Conservation (phyloP, 2,888 invertebrate species). For the Latheticus oryzae region DNA sequence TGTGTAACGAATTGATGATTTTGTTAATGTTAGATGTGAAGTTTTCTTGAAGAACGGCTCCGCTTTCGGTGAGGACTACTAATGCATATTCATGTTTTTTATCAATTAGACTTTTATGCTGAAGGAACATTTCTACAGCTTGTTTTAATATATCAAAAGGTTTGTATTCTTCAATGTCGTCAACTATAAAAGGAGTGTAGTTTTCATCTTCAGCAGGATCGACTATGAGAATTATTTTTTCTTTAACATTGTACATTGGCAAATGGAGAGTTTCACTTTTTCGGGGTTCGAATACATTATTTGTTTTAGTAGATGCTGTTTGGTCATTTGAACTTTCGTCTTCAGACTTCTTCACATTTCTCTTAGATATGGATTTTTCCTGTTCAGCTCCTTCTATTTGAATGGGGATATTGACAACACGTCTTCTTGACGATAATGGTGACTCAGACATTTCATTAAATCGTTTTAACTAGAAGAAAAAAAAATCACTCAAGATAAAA, state of each 20-base stretch:
- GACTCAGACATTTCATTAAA: no score
- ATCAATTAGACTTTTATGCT: constrained; percentile 71
- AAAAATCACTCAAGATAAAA: no score
- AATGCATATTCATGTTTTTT: constrained; percentile 74
- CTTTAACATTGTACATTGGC: constrained; percentile 51
- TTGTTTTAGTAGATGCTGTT: no score
- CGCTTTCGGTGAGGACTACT: constrained; percentile 69
- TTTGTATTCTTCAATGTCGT: constrained; percentile 62
- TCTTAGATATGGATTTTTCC: no score
- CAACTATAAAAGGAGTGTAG: constrained; percentile 68
- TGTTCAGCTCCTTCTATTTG: no score
- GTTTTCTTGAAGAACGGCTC: constrained; percentile 70
- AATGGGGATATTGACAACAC: no score
- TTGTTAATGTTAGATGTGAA: constrained; percentile 74
- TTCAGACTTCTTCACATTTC: no score
- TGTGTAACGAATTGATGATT: constrained; percentile 70
- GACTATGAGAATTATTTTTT: constrained; percentile 74
- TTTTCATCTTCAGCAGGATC: constrained; percentile 72
- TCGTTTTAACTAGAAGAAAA: no score
- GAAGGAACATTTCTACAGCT: constrained; percentile 72
- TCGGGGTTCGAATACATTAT: no score
- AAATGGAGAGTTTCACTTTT: no score
- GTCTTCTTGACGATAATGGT: no score
- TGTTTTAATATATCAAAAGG: constrained; percentile 74
- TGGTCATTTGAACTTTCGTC: no score